Evolutionary conservation across 1,140 invertebrate species (phyloP).

Genomic region (Drosophila malerkotliana): DNA sequence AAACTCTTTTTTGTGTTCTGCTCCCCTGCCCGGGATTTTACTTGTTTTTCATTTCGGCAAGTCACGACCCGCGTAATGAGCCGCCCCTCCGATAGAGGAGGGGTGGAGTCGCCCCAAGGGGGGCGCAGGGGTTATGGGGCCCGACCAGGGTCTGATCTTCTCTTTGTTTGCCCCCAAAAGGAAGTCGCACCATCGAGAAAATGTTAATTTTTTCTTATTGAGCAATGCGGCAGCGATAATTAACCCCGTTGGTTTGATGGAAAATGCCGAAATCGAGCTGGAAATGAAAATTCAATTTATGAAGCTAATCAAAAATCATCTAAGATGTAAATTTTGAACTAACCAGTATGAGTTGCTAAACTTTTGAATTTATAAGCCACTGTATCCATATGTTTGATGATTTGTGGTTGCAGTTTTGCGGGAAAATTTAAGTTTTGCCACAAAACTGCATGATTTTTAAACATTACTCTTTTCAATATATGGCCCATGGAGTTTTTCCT

Average conservation of each 20-base stretch:
- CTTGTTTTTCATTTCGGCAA: conserved; percentile 82
- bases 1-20: conserved; percentile 55
- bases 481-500: conserved; percentile 9
- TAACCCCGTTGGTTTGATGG: conserved; percentile 69
- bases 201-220: conserved; percentile 79
- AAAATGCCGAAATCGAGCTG: conserved; percentile 60
- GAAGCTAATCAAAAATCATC: conserved; percentile 38
- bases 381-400: not conserved
- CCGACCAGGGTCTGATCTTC: conserved; percentile 53
- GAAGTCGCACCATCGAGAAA: conserved; percentile 58
- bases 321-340: not conserved
- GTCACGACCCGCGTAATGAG: conserved; percentile 82
- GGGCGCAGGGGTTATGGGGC: not conserved
- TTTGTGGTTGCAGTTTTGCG: conserved; percentile 2
- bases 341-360: conserved; percentile 24
- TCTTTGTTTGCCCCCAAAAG: conserved; percentile 56
- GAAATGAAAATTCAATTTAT: conserved; percentile 72
- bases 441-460: not conserved
- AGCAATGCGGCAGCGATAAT: conserved; percentile 67
- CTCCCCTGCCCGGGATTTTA: conserved; percentile 62
- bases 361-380: conserved; percentile 1
- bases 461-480: not conserved
- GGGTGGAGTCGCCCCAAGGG: not conserved
- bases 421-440: not conserved
- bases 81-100: conserved; percentile 15